A percentile compares a stretch with the other conserved stretches of the same genome.
Evolutionary conservation across 1,140 invertebrate genomes (phyloP).

Genomic region (Babylonia areolata): DNA sequence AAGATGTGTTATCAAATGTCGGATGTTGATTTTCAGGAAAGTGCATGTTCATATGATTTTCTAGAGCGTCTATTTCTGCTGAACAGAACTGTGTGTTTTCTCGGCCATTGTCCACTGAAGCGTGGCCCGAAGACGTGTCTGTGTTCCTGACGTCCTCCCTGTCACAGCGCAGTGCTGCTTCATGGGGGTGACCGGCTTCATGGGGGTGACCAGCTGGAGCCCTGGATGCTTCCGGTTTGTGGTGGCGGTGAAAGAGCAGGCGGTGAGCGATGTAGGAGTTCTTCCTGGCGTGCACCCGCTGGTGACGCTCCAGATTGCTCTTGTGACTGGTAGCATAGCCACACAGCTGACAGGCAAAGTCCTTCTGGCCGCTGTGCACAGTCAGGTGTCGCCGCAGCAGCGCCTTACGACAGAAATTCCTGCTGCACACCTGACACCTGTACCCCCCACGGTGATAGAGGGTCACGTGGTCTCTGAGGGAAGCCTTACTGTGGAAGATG

Average conservation of each 20-base stretch:
- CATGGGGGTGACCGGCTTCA: no score
- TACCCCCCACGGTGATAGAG: slow-evolving; percentile 73
- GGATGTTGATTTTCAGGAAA: no score
- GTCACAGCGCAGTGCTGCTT: not conserved
- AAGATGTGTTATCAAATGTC: not conserved
- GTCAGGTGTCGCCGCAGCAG: slow-evolving; percentile 75
- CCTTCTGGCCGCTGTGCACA: slow-evolving; percentile 75
- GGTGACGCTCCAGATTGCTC: slow-evolving; percentile 76
- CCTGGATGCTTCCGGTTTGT: not conserved
- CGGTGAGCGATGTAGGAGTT: not conserved
- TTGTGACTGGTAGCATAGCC: slow-evolving; percentile 77
- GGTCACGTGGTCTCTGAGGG: slow-evolving; percentile 72
- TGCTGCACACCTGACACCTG: slow-evolving; percentile 72
- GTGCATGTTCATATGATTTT: not conserved
- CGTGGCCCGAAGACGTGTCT: not conserved
- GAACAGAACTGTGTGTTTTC: no score
- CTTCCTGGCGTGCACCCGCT: slow-evolving; percentile 58
- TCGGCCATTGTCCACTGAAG: no score
- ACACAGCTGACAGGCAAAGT: slow-evolving; percentile 74
- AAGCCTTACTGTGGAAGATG: slow-evolving; percentile 73
- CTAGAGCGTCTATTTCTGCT: not conserved
- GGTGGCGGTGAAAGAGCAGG: not conserved
- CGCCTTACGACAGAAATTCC: slow-evolving; percentile 76
- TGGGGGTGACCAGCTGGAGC: no score
- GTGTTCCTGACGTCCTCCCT: not conserved